phyloP scores from a whole-genome alignment of 2,113 vertebrate genomes.

The Otocyon megalotis region DNA sequence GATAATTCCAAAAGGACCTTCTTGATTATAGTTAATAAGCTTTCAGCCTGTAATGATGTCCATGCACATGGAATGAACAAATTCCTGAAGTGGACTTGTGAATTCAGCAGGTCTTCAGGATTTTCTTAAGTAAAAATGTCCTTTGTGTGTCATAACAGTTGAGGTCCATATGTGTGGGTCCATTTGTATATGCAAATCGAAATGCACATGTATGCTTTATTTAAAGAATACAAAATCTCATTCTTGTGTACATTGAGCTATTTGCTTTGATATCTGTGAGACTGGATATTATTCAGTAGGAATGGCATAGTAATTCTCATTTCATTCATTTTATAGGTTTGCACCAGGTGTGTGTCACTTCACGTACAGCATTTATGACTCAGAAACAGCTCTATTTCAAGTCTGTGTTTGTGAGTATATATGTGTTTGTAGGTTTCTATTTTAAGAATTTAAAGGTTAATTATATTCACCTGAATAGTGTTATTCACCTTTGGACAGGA shows the following conservation, averaged over 20 bases:
- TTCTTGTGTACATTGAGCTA: neutral
- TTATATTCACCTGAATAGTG: neutral
- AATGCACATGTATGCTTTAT: neutral
- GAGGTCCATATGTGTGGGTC: neutral
- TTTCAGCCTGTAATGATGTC: constrained; percentile 60
- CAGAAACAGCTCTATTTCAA: constrained; percentile 39
- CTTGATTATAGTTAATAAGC: constrained; percentile 71
- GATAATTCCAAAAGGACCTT: constrained; percentile 70
- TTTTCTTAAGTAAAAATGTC: constrained; percentile 35
- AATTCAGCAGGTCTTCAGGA: neutral
- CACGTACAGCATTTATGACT: neutral
- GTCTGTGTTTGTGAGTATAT: neutral
- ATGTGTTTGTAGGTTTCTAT: neutral
- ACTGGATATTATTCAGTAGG: neutral
- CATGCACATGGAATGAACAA: constrained; percentile 39
- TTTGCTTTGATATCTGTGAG: neutral
- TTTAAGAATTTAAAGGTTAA: neutral
- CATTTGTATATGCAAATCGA: neutral
- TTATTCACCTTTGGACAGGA: neutral
- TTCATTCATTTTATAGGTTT: constrained; percentile 32
- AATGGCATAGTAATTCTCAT: neutral
- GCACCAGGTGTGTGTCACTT: neutral
- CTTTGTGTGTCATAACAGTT: constrained; percentile 18
- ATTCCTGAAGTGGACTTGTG: constrained; percentile 59
- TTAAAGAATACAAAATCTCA: neutral